Base-by-base conservation (phyloP, 2,113 vertebrate genomes). In the Mugil cephalus region DNA sequence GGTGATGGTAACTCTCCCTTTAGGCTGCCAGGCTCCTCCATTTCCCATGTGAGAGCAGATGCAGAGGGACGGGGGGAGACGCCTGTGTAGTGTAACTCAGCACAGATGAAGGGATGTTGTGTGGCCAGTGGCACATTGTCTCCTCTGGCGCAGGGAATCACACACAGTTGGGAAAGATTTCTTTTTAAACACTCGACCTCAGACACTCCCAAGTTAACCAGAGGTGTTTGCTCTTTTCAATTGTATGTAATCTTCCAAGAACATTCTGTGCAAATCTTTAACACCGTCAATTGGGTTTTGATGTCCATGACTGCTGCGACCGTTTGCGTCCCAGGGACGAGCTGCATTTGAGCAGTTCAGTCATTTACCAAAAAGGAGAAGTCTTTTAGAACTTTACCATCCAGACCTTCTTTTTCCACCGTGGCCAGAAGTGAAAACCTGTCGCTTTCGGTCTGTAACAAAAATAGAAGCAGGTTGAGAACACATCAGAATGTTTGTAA, bases 191-290 rank as follows among this genome's bases (percentile, higher is more conserved):
- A 43, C 48, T 24, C 12, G 42, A 56, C 61, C 69, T 67, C 45
- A 39, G 62, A 51, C 19, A 50, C 21, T 53, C 2, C 24, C 42
- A 53, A 39, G 40, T 35, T 54, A 52, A 43, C 51, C 39, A 2
- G 45, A 43, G n/a, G 60, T 14, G 58, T 77, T 73, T 64, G 35
- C 52, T 36, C 60, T 51, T 53, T 75, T 83, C 64, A 61, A 62
- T 78, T 54, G 43, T 6, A 54, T 58, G 71, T 59, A 71, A 74
- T 58, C 61, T 17, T 34, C 7, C 34, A 63, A 76, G 39, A 83
- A 73, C 30, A 21, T 64, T 70, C 4, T 65, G n/a, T 67, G 21
- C 10, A 60, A 67, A 80, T 80, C 14, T 40, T 54, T 63, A 80
- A 50, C 46, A 52, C 58, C 59, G 59, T 61, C 61, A 77, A 39